These are phyloP conservation scores for Lissonota sp. DNA, from an alignment of 2,888 invertebrate genomes.

Conservation along the genomic window DNA sequence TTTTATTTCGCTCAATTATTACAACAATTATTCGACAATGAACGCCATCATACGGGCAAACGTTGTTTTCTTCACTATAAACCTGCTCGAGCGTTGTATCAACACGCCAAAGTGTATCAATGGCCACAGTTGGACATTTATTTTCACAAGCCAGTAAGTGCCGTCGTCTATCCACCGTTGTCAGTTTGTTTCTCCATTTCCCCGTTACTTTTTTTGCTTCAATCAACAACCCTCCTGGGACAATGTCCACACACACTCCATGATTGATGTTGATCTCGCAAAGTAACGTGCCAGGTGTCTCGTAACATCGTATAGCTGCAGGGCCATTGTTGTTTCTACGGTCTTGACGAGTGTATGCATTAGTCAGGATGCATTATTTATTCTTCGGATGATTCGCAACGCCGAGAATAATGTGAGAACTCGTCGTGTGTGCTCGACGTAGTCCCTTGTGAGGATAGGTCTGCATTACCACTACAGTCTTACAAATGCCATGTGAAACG, in stretches of 20 bases:
- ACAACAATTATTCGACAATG: too few relatives aligned
- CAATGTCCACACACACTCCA: slow-evolving; percentile 16
- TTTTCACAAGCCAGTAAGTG: background rate
- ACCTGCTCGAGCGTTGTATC: too few relatives aligned
- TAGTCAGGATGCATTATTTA: slow-evolving; percentile 67
- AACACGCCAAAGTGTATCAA: too few relatives aligned
- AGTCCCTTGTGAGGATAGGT: background rate
- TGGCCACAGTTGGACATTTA: background rate
- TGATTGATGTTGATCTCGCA: slow-evolving; percentile 40
- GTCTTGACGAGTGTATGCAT: slow-evolving; percentile 28
- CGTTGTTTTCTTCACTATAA: too few relatives aligned
- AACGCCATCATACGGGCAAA: too few relatives aligned
- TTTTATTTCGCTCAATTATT: too few relatives aligned
- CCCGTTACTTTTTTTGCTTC: slow-evolving; percentile 11
- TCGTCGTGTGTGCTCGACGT: slow-evolving; percentile 55
- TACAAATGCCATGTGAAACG: slow-evolving; percentile 31
- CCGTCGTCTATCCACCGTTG: slow-evolving; percentile 7
- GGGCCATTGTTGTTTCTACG: slow-evolving; percentile 33
- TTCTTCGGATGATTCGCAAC: slow-evolving; percentile 31
- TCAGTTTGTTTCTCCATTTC: background rate
- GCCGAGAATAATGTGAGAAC: slow-evolving; percentile 61
- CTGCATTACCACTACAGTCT: background rate
- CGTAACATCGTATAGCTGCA: slow-evolving; percentile 18
- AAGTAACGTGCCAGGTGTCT: slow-evolving; percentile 32
- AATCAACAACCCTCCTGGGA: slow-evolving; percentile 10